Percentiles rank a stretch among this genome's conserved stretches.
These are phyloP conservation scores for Aepyceros melampus DNA, from an alignment of 2,113 vertebrate genomes.

Conservation along the genomic window DNA sequence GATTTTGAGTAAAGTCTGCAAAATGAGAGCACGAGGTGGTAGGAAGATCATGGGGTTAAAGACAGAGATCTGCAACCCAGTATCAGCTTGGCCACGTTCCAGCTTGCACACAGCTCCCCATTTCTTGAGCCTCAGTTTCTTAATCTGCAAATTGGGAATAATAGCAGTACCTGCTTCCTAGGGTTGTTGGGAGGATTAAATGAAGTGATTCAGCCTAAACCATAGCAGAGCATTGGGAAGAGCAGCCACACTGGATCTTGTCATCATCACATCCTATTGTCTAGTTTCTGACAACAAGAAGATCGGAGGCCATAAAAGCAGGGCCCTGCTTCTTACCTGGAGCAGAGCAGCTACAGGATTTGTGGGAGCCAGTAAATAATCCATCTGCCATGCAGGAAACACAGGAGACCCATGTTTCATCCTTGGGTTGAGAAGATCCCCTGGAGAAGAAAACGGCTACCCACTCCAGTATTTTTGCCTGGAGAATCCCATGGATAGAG, in stretches of 20 bases:
- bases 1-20: fast-evolving
- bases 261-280: fast-evolving
- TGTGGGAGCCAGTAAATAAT: neutral
- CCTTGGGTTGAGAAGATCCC: neutral
- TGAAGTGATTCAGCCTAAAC: fast-evolving
- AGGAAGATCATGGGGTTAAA: fast-evolving
- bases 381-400: neutral
- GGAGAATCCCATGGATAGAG: neutral
- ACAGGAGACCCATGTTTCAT: neutral
- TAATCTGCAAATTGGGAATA: neutral
- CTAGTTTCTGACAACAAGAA: neutral
- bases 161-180: neutral
- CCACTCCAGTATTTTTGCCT: neutral
- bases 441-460: neutral
- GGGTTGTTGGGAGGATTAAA: neutral
- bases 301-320: fast-evolving
- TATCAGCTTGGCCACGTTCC: fast-evolving
- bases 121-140: neutral
- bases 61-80: no score
- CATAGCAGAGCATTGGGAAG: fast-evolving
- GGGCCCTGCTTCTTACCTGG: neutral
- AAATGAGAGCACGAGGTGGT: fast-evolving
- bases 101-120: neutral
- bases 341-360: neutral
- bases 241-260: fast-evolving